Evolutionary conservation across 2,797 vertebrate genomes (phyloP).

Genomic region (Pseudochirops corinnae): DNA sequence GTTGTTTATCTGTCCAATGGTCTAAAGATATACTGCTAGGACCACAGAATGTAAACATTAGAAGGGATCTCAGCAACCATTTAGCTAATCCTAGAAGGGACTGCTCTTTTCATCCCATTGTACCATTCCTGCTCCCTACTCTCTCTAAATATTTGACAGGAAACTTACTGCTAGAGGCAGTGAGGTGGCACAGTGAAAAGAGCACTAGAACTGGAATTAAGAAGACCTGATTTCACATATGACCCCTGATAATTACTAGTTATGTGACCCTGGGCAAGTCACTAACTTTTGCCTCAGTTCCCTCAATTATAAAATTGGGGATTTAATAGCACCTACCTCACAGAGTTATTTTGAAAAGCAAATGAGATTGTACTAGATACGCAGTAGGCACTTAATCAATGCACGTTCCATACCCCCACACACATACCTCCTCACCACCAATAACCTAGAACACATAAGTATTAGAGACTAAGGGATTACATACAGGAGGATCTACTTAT

Average conservation of each 20-base stretch:
- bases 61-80: not conserved
- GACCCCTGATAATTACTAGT: not conserved
- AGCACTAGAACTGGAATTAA: not conserved
- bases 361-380: not conserved
- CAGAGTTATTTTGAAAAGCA: not conserved
- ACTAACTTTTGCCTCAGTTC: not conserved
- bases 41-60: not conserved
- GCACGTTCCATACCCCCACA: not conserved
- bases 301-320: not conserved
- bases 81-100: not conserved
- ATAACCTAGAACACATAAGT: not conserved
- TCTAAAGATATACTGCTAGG: not conserved
- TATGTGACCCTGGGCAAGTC: not conserved
- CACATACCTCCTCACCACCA: not conserved
- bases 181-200: not conserved
- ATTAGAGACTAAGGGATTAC: not conserved
- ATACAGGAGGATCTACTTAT: not conserved
- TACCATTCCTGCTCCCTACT: not conserved
- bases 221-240: not conserved
- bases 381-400: not conserved
- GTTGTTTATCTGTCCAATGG: not conserved
- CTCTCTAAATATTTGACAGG: not conserved
- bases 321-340: not conserved
- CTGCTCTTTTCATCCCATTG: not conserved
- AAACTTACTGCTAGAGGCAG: not conserved